Conservation (phyloP, 2,797 vertebrate species). For the Microchirus variegatus region DNA sequence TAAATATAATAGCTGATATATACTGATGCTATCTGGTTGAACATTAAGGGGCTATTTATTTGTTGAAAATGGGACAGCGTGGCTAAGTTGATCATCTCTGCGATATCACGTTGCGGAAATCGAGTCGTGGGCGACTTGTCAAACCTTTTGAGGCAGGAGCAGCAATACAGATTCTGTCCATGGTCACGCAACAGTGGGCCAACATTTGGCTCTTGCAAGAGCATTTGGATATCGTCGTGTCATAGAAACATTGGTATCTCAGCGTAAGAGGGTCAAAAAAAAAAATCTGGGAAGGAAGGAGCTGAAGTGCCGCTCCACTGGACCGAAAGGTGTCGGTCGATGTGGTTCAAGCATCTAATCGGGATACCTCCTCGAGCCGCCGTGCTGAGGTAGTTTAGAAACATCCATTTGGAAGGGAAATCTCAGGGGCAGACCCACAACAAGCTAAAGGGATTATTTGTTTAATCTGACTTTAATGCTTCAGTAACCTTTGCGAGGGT, state of each 20-base stretch:
- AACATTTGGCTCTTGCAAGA: neutral
- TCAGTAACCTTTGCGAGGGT: neutral
- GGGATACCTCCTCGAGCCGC: neutral
- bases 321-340: neutral
- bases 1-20: too few relatives aligned
- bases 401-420: conserved; percentile 5
- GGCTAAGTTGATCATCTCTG: too few relatives aligned
- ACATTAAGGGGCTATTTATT: too few relatives aligned
- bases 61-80: too few relatives aligned
- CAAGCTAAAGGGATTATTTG: conserved; percentile 11
- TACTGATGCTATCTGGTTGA: too few relatives aligned
- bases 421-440: conserved; percentile 3
- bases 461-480: conserved; percentile 6
- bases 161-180: neutral
- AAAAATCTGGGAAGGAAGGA: neutral
- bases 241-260: neutral
- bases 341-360: conserved; percentile 6
- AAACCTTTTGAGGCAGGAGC: neutral
- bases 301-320: neutral
- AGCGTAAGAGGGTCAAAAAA: neutral
- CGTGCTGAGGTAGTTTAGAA: conserved; percentile 3
- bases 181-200: too few relatives aligned
- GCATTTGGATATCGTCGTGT: neutral
- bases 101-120: too few relatives aligned
- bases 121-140: neutral